A percentile compares a stretch with the other conserved stretches of the same genome.
Evolutionary conservation across 1,140 invertebrate genomes (phyloP).

Genomic region (Drosophila sulfurigaster): DNA sequence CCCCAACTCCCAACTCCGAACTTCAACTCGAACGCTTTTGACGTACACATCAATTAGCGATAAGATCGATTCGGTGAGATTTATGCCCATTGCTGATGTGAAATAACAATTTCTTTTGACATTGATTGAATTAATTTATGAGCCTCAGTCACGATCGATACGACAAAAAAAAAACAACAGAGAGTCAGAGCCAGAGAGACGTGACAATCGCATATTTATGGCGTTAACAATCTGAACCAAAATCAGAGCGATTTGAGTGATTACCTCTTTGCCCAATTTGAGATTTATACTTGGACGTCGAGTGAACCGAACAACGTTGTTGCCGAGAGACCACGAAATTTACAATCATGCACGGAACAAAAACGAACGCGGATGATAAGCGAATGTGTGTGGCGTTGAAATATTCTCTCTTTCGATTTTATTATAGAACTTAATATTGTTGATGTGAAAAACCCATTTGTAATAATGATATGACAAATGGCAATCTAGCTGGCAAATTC

Average conservation of each 20-base stretch:
- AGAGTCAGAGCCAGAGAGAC: background rate
- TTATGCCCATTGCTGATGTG: constrained; percentile 45
- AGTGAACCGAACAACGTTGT: constrained; percentile 20
- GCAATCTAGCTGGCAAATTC: constrained; percentile 3
- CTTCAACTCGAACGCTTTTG: constrained; percentile 11
- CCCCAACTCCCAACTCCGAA: constrained; percentile 7
- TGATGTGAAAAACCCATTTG: constrained; percentile 7
- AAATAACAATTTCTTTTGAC: constrained; percentile 67
- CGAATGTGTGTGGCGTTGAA: background rate
- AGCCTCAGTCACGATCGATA: constrained; percentile 31
- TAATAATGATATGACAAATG: background rate
- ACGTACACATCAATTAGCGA: constrained; percentile 70
- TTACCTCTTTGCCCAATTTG: constrained; percentile 68
- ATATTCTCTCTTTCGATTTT: background rate
- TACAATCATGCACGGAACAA: constrained; percentile 7
- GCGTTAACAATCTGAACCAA: constrained; percentile 56
- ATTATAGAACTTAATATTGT: background rate
- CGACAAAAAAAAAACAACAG: background rate
- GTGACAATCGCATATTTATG: constrained; percentile 58
- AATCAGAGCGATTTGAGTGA: constrained; percentile 75
- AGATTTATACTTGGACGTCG: constrained; percentile 66
- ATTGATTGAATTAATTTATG: constrained; percentile 79
- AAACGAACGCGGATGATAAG: background rate
- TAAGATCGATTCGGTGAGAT: constrained; percentile 57
- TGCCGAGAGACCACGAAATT: constrained; percentile 22